phyloP scores from a whole-genome alignment of 1,140 invertebrate genomes.

The Acyrthosiphon pisum region DNA sequence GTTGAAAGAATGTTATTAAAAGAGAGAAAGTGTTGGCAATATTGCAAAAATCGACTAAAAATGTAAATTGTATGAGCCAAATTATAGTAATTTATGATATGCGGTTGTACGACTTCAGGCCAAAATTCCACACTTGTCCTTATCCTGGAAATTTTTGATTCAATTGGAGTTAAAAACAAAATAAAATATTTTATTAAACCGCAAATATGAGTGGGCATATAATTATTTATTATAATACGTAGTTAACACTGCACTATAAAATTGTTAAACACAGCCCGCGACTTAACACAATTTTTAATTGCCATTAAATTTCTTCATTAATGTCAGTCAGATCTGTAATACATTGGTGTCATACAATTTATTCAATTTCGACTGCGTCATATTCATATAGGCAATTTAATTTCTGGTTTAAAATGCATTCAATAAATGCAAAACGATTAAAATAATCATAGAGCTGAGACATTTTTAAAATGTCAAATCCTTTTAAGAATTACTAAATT shows the following conservation, averaged over 20 bases:
- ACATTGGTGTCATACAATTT: not conserved
- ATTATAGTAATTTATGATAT: conserved; percentile 17
- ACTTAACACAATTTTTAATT: not conserved
- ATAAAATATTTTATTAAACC: not conserved
- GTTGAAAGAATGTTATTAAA: not conserved
- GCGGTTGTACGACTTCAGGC: not conserved
- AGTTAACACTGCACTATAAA: not conserved
- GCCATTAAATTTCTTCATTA: not conserved
- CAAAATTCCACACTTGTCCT: conserved; percentile 14
- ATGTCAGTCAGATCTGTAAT: not conserved
- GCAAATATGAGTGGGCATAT: not conserved
- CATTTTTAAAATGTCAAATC: not conserved
- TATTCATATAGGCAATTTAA: not conserved
- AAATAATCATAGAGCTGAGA: not conserved
- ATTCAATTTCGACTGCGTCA: not conserved
- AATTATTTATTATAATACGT: not conserved
- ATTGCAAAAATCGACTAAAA: conserved; percentile 21
- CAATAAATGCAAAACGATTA: not conserved
- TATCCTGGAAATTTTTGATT: not conserved
- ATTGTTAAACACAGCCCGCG: not conserved
- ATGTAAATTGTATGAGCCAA: not conserved
- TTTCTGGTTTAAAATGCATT: not conserved
- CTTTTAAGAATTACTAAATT: not conserved
- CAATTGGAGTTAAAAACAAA: not conserved
- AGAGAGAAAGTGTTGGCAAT: conserved; percentile 12